phyloP scores from a whole-genome alignment of 2,113 vertebrate genomes.

The human (Homo sapiens) region DNA sequence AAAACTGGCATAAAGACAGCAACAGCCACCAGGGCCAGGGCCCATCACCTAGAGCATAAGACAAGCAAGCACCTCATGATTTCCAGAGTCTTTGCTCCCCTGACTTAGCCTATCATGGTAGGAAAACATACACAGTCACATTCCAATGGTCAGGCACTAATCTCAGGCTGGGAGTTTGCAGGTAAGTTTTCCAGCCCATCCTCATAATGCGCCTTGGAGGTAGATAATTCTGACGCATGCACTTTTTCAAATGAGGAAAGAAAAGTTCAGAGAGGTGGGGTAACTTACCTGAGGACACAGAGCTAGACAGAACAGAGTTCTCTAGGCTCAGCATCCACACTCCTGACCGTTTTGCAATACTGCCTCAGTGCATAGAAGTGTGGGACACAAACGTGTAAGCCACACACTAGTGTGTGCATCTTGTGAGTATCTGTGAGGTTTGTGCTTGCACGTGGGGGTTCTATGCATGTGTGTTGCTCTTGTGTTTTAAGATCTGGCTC shows the following conservation, averaged over 20 bases:
- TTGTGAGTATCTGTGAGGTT: background rate
- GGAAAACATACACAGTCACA: background rate
- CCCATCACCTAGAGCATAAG: background rate
- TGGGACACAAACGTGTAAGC: background rate
- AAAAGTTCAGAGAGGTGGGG: background rate
- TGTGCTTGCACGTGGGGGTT: background rate
- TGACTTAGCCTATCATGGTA: fast-evolving
- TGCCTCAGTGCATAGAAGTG: fast-evolving
- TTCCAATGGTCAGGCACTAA: background rate
- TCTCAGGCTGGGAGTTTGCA: background rate
- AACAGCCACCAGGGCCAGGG: background rate
- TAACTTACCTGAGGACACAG: background rate
- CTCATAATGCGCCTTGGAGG: background rate
- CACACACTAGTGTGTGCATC: background rate
- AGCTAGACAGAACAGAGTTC: fast-evolving
- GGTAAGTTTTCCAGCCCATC: background rate
- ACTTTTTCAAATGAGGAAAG: background rate
- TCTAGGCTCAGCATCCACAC: fast-evolving
- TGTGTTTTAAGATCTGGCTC: background rate
- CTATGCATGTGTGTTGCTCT: background rate
- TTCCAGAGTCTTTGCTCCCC: background rate
- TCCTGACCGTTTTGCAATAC: background rate
- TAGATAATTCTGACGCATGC: background rate
- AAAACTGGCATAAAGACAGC: background rate
- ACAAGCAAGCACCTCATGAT: background rate